Evolutionary conservation across 1,140 invertebrate genomes (phyloP).

Genomic region (Akabosia matsudoensis): DNA sequence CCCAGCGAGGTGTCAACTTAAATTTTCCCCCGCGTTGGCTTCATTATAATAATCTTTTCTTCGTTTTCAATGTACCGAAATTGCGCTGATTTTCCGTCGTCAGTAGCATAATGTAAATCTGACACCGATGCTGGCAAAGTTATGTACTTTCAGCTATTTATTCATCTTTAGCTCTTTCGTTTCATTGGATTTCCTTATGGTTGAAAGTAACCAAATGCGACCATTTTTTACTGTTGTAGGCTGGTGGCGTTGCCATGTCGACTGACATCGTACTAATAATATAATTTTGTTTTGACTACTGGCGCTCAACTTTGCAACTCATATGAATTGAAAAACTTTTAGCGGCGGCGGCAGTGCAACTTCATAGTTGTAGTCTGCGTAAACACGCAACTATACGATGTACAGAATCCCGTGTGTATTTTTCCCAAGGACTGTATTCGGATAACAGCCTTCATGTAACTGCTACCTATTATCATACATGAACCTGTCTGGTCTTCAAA

Average conservation of each 20-base stretch:
- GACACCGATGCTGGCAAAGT: too few species aligned
- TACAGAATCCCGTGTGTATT: too few species aligned
- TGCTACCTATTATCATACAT: not conserved
- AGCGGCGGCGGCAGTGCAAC: not conserved
- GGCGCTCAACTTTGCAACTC: not conserved
- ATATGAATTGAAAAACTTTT: not conserved
- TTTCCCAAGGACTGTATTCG: too few species aligned
- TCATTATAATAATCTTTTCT: slow-evolving; percentile 23
- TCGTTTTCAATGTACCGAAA: not conserved
- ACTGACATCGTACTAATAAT: slow-evolving; percentile 6
- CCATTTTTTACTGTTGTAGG: not conserved
- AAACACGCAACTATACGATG: not conserved
- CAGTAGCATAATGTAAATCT: too few species aligned
- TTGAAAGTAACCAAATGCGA: not conserved
- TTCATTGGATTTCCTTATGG: slow-evolving; percentile 9
- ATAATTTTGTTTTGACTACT: slow-evolving; percentile 2
- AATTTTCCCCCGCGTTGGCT: slow-evolving; percentile 1
- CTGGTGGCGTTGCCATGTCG: not conserved
- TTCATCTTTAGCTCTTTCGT: not conserved
- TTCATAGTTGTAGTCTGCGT: not conserved
- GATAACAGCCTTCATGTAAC: too few species aligned
- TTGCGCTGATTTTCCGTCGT: not conserved
- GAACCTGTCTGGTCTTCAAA: not conserved
- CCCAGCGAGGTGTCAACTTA: not conserved
- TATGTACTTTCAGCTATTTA: not conserved